These are phyloP conservation scores for Chaitophorus viminalis DNA, from an alignment of 2,888 invertebrate species.

Conservation along the genomic window DNA sequence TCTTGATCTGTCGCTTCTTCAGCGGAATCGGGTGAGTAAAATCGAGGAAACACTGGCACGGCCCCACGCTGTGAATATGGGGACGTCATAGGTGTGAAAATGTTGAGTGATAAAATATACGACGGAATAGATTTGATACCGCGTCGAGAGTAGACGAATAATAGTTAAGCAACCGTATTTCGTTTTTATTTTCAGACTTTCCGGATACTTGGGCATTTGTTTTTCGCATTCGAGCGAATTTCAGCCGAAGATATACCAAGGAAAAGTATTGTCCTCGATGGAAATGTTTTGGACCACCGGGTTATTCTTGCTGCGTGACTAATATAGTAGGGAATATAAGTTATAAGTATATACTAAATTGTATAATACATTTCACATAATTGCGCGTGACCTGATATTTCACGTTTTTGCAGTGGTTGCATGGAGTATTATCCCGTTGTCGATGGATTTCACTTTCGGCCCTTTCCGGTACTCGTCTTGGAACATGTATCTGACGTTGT, in stretches of 20 bases:
- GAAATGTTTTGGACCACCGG: constrained; percentile 86
- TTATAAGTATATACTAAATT: constrained; percentile 63
- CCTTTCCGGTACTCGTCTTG: constrained; percentile 79
- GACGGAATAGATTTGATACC: too few relatives aligned
- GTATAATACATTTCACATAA: too few relatives aligned
- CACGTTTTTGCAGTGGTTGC: constrained; percentile 74
- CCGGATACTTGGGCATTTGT: constrained; percentile 84
- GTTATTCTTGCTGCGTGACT: constrained; percentile 74
- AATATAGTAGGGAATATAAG: constrained; percentile 68
- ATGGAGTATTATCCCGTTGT: constrained; percentile 80
- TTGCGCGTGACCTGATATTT: too few relatives aligned
- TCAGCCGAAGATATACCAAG: constrained; percentile 81
- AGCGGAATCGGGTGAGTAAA: constrained; percentile 82
- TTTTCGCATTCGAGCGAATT: constrained; percentile 86
- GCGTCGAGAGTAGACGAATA: too few relatives aligned
- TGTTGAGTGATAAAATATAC: too few relatives aligned
- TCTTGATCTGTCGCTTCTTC: constrained; percentile 78
- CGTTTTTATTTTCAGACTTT: constrained; percentile 71
- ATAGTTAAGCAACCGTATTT: too few relatives aligned
- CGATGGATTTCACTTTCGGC: constrained; percentile 71
- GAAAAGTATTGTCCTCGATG: constrained; percentile 85
- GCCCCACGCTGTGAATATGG: too few relatives aligned
- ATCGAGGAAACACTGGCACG: too few relatives aligned
- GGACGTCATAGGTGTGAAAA: too few relatives aligned
- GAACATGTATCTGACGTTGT: constrained; percentile 83